A percentile compares a stretch with the other conserved stretches of the same genome.
phyloP scores from a whole-genome alignment of 2,113 vertebrate genomes.

The Stictonetta naevosa region DNA sequence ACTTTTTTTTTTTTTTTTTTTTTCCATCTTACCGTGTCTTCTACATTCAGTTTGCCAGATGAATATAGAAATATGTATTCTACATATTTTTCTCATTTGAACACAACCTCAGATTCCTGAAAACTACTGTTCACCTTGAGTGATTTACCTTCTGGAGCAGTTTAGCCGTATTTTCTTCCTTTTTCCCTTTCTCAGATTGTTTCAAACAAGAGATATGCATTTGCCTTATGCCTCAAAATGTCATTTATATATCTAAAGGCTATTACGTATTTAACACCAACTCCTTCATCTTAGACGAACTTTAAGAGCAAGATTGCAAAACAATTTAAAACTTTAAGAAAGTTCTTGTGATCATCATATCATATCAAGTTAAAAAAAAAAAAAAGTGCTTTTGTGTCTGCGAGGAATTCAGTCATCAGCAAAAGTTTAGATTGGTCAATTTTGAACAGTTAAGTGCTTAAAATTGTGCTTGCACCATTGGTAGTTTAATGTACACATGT shows the following conservation, averaged over 20 bases:
- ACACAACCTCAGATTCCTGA: not conserved
- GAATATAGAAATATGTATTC: not conserved
- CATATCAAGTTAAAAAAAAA: not conserved
- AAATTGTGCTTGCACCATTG: not conserved
- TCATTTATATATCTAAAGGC: fast-evolving
- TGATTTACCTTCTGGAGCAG: not conserved
- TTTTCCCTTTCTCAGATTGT: not conserved
- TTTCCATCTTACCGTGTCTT: not conserved
- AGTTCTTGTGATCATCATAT: not conserved
- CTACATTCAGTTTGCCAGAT: not conserved
- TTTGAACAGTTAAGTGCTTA: not conserved
- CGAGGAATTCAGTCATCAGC: not conserved
- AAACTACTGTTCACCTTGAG: not conserved
- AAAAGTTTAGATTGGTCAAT: not conserved
- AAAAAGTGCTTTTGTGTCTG: not conserved
- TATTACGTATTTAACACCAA: not conserved
- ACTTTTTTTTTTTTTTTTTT: not conserved
- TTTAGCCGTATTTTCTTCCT: not conserved
- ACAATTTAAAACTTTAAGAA: not conserved
- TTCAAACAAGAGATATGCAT: not conserved
- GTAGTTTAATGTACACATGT: not conserved
- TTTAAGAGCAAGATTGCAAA: not conserved
- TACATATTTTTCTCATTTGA: not conserved
- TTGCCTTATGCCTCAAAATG: not conserved
- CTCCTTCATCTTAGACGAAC: not conserved